Conservation (phyloP, 2,797 vertebrate species). For the Lophius americanus region DNA sequence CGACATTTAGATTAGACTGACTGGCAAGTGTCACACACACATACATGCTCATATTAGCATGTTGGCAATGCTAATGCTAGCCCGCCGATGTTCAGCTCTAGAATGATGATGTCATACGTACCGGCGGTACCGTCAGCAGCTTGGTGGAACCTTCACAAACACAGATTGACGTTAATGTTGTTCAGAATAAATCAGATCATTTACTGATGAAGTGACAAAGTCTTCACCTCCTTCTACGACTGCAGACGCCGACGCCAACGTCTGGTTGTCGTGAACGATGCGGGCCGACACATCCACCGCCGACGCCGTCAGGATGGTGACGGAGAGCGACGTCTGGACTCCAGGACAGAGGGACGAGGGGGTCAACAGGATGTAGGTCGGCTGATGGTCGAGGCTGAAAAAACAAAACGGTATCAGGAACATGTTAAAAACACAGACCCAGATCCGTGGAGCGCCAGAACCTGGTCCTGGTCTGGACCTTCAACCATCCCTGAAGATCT, state of each 20-base stretch:
- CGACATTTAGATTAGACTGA: neutral
- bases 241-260: slow-evolving; percentile 23
- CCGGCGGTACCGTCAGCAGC: slow-evolving; percentile 60
- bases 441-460: too few species aligned
- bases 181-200: neutral
- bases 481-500: too few species aligned
- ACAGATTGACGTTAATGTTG: slow-evolving; percentile 16
- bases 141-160: slow-evolving; percentile 64
- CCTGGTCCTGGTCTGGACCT: neutral
- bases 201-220: neutral
- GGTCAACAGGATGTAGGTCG: slow-evolving; percentile 72
- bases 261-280: slow-evolving; percentile 34
- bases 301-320: slow-evolving; percentile 59
- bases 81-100: neutral
- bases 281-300: slow-evolving; percentile 48
- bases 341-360: slow-evolving; percentile 46
- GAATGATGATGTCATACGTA: slow-evolving; percentile 50
- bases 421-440: neutral
- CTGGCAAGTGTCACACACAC: neutral
- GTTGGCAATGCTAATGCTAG: neutral
- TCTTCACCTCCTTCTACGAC: slow-evolving; percentile 59
- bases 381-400: slow-evolving; percentile 21
- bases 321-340: slow-evolving; percentile 44
- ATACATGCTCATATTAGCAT: neutral
- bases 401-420: neutral